Evolutionary conservation across 2,888 invertebrate species (phyloP), one percentile per base, ranked within the genome.

Genomic region (Polia nebulosa): DNA sequence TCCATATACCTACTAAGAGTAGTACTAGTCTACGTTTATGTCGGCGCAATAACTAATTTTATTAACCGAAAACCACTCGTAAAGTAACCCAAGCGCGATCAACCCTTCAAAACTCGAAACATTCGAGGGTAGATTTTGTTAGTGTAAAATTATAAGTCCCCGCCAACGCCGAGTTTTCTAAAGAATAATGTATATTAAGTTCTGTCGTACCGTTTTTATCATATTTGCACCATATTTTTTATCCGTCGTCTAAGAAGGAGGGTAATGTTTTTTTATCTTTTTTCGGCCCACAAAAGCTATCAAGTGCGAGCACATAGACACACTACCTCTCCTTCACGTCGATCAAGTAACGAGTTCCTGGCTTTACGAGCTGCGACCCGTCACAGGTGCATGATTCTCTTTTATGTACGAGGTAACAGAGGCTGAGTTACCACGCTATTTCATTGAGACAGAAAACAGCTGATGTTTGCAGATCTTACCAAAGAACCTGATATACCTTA

Each of bases 331-430:
- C 27, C 49, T 55, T 55, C 58, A 63, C 53, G 52, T 57, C 52
- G 44, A 76, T 68, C 69, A 61, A 72, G 71, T 73, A 77, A 69
- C 77, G 77, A 76, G 76, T 58, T 73, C 53, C 63, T 64, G 63
- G 76, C 61, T 77, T 76, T 77, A 77, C 76, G 76, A 76, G 58
- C 66, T 20, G 34, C 45, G 61, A 45, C 51, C 59, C 73, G 76
- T 25, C 77, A 69, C 76, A 77, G 76, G 60, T 77, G 76, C 73
- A 64, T 47, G 68, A 52, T 60, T 45, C 55, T 57, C 57, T 53
- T 76, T 69, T 67, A 76, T 60, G 57, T 64, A 58, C 36, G 59
- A 25, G 47, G 36, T 72, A 36, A 44, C 36, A 36, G 57, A 22
- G 34, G 15, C 9, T 36, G 44, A 49, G 58, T 53, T 63, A 57